Conservation (phyloP, 2,888 invertebrate species). For the Idaea aversata region DNA sequence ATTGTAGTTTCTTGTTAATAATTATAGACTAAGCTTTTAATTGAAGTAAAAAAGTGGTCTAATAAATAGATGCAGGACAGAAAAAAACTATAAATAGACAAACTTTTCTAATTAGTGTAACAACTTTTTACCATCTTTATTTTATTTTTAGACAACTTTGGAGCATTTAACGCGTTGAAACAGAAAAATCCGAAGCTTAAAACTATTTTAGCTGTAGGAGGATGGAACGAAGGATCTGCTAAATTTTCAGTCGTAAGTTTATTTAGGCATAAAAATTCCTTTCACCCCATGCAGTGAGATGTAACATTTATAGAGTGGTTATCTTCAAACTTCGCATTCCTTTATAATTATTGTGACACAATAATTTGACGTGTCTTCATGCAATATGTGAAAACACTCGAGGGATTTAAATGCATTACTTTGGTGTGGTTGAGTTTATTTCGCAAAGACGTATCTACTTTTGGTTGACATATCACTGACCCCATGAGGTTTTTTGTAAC, state of each 20-base stretch:
- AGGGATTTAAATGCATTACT: too few relatives aligned
- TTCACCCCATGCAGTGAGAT: too few relatives aligned
- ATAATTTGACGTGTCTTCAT: slow-evolving; percentile 3
- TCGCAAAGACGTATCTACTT: too few relatives aligned
- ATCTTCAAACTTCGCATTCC: too few relatives aligned
- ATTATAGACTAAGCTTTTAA: too few relatives aligned
- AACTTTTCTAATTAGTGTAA: background rate
- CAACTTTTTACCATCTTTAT: slow-evolving; percentile 8
- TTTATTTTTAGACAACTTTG: slow-evolving; percentile 67
- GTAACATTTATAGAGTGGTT: too few relatives aligned
- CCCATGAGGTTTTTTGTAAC: slow-evolving; percentile 10
- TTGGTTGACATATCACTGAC: too few relatives aligned
- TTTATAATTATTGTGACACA: too few relatives aligned
- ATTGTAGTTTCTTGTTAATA: too few relatives aligned
- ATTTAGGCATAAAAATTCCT: background rate
- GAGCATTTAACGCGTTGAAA: slow-evolving; percentile 78
- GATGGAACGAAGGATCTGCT: slow-evolving; percentile 83
- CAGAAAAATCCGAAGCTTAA: slow-evolving; percentile 72
- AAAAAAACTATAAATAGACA: background rate
- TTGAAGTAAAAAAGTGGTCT: too few relatives aligned
- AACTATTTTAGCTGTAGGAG: slow-evolving; percentile 84
- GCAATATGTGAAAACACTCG: background rate
- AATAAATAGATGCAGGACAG: too few relatives aligned
- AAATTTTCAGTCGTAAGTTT: slow-evolving; percentile 78
- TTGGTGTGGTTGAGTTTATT: too few relatives aligned